Evolutionary conservation across 2,113 vertebrate genomes (phyloP).

Genomic region (Todiramphus saurophagus): DNA sequence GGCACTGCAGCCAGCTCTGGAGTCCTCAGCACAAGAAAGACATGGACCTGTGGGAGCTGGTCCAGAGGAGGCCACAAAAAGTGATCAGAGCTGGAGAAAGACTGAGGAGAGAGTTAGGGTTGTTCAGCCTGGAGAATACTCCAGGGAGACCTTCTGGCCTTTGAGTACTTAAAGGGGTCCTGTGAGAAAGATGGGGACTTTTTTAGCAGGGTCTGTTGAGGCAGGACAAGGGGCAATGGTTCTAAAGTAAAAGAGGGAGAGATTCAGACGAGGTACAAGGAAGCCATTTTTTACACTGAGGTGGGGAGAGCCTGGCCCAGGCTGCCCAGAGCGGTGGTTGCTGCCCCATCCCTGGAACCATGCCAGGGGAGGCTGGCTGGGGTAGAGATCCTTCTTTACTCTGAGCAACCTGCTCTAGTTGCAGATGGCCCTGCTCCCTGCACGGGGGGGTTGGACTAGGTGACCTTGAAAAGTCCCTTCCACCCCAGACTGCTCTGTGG

Average conservation of each 20-base stretch:
- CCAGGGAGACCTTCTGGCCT: background rate
- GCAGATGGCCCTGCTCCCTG: background rate
- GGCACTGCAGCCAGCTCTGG: background rate
- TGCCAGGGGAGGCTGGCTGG: background rate
- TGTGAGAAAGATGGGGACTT: background rate
- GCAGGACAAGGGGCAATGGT: too few species aligned
- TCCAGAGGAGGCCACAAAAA: background rate
- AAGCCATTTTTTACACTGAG: fast-evolving
- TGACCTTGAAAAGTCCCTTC: background rate
- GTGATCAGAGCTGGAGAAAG: too few species aligned
- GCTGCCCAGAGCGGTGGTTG: background rate
- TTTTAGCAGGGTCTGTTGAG: background rate
- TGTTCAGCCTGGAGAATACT: background rate
- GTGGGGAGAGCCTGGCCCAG: fast-evolving
- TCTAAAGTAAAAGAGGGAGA: background rate
- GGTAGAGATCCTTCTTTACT: too few species aligned
- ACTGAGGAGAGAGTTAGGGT: background rate
- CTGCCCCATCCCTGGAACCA: background rate
- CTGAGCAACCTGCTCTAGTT: background rate
- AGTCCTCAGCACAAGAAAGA: background rate
- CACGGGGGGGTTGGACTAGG: too few species aligned
- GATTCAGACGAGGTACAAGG: background rate
- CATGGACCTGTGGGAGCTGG: fast-evolving
- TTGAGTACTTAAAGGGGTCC: background rate
- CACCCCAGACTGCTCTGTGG: background rate